Evolutionary conservation across 2,888 invertebrate species (phyloP).

Genomic region (Polymixis lichenea): DNA sequence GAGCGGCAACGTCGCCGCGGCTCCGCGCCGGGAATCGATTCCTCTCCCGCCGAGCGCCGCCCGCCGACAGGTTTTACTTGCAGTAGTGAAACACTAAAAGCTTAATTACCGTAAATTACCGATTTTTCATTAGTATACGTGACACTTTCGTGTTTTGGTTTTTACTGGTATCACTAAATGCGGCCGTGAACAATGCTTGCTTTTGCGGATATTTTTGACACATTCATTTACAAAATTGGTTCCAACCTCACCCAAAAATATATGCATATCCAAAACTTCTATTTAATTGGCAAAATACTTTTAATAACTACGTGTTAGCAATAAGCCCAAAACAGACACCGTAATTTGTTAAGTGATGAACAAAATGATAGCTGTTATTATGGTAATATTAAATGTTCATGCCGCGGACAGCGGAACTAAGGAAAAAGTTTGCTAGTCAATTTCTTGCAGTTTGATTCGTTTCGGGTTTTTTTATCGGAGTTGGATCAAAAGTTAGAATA

Average conservation of each 20-base stretch:
- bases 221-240: no score
- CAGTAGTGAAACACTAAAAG: slow-evolving; percentile 83
- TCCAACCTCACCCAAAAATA: no score
- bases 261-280: background rate
- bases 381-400: slow-evolving; percentile 29
- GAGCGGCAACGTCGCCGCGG: slow-evolving; percentile 85
- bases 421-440: slow-evolving; percentile 39
- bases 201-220: slow-evolving; percentile 7
- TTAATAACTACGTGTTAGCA: slow-evolving; percentile 3
- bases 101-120: slow-evolving; percentile 85
- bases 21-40: slow-evolving; percentile 79
- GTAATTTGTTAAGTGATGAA: slow-evolving; percentile 44
- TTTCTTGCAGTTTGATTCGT: slow-evolving; percentile 36
- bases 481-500: slow-evolving; percentile 2
- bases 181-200: background rate
- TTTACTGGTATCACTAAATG: slow-evolving; percentile 31
- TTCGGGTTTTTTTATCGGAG: slow-evolving; percentile 7
- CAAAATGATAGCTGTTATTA: slow-evolving; percentile 45
- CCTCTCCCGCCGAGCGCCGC: slow-evolving; percentile 72
- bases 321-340: slow-evolving; percentile 5
- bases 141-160: slow-evolving; percentile 56
- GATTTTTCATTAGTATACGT: slow-evolving; percentile 72
- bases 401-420: background rate
- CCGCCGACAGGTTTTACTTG: slow-evolving; percentile 76
- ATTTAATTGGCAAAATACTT: slow-evolving; percentile 37